These are phyloP conservation scores for Blastobasis adustella DNA, from an alignment of 2,888 invertebrate species.

Conservation along the genomic window DNA sequence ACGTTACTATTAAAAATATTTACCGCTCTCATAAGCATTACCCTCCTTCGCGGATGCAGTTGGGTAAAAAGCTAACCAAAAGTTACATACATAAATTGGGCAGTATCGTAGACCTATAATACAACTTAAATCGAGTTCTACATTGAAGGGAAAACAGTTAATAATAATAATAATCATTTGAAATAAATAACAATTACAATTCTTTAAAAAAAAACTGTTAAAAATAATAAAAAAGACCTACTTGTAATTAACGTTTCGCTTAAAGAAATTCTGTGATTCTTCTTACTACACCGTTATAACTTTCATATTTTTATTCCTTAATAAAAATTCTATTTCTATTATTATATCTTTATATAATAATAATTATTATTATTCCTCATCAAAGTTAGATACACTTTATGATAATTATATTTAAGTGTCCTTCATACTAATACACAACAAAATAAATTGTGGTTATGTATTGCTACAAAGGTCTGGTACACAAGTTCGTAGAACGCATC, in stretches of 20 bases:
- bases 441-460: conserved; percentile 25
- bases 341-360: conserved; percentile 71
- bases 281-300: conserved; percentile 56
- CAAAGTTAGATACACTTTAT: conserved; percentile 68
- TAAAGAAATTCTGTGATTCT: conserved; percentile 58
- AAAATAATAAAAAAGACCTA: conserved; percentile 65
- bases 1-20: conserved; percentile 16
- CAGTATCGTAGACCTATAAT: conserved; percentile 68
- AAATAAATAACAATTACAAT: conserved; percentile 74
- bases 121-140: conserved; percentile 63
- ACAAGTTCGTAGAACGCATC: conserved; percentile 24
- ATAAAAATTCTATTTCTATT: conserved; percentile 73
- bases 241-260: conserved; percentile 39
- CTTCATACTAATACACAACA: conserved; percentile 46
- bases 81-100: conserved; percentile 53
- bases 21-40: conserved; percentile 16
- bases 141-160: conserved; percentile 59
- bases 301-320: conserved; percentile 69
- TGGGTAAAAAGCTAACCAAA: conserved; percentile 38
- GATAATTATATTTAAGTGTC: conserved; percentile 55
- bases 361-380: conserved; percentile 70
- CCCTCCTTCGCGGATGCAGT: conserved; percentile 10
- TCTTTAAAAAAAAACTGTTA: conserved; percentile 67
- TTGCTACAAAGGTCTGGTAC: conserved; percentile 23
- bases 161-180: conserved; percentile 73